Evolutionary conservation across 1,140 invertebrate species (phyloP), one percentile per base, ranked within the genome.

Genomic region (Aphelenchoides fujianensis): DNA sequence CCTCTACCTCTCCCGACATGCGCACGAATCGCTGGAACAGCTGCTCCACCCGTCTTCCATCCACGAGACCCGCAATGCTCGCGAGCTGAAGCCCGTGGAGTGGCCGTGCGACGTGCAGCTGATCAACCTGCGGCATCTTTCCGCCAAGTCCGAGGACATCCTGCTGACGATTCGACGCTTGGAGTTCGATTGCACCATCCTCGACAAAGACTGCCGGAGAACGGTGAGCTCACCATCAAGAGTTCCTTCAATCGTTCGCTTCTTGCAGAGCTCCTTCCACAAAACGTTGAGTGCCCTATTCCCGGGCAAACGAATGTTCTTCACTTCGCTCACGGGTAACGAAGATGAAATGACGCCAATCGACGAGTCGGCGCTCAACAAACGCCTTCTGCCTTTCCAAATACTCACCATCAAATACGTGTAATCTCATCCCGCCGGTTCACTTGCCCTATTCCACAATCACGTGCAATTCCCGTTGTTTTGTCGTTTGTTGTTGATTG

Each of bases 101-200:
- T 70, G 69, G 69, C 69, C 69, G 16, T 70, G 69, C 34, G 54
- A 70, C 54, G 16, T 70, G 3, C 63, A 70, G 35, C 53, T 70
- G 19, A 70, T 70, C 27, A 70, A 70, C 54, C 30, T 70, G 5
- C 69, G 69, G 28, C 41, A 69, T 69, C 19, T 69, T 7, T 7
- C 5, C 28, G 34, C 23, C 16, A 30, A 30, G 12, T 30, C 0
- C 37, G 31, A 30, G 12, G 16, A 27, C 23, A n/a, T 36, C 12
- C 36, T 66, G 1, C 36, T 66, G 34, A 66, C 32, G 12, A 12
- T 66, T n/a, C 16, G 63, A 37, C 16, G 31, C 19, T 66, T 66
- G 32, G 63, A 66, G 16, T 66, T 66, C 7, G 63, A 66, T 35
- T 66, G 63, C 31, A 36, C 63, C 37, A 35, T 36, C 19, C 12